Conservation (phyloP, 1,140 invertebrate species). For the Sminthurinus signatus region DNA sequence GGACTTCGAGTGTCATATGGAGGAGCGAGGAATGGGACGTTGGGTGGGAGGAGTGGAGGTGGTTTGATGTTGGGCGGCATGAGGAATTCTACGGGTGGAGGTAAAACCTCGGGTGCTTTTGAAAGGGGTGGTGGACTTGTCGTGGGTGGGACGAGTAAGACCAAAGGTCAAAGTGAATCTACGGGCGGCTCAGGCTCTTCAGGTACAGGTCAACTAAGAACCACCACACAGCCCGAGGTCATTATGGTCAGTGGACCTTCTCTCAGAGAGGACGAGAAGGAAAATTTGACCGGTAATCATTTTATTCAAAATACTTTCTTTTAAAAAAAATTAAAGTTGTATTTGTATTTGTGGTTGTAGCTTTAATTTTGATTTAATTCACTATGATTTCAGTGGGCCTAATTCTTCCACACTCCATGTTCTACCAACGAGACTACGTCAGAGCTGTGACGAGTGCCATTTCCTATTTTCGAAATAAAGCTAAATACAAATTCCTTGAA, state of each 20-base stretch:
- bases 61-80: background rate
- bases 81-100: background rate
- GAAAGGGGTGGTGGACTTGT: background rate
- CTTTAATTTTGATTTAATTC: too few species aligned
- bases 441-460: conserved; percentile 60
- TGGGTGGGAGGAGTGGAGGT: conserved; percentile 1
- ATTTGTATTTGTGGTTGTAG: too few species aligned
- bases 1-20: conserved; percentile 2
- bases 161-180: background rate
- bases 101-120: background rate
- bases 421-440: conserved; percentile 62
- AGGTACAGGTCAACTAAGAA: background rate
- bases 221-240: background rate
- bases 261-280: conserved; percentile 2
- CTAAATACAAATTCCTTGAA: conserved; percentile 56
- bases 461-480: conserved; percentile 53
- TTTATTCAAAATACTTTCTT: too few species aligned
- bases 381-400: conserved; percentile 55
- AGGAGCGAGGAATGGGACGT: background rate
- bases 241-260: background rate
- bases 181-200: background rate
- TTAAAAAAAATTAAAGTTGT: too few species aligned
- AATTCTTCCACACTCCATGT: conserved; percentile 66
- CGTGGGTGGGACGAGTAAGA: background rate
- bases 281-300: conserved; percentile 2